Conservation (phyloP, 2,113 vertebrate genomes). For the Ailuropoda melanoleuca region DNA sequence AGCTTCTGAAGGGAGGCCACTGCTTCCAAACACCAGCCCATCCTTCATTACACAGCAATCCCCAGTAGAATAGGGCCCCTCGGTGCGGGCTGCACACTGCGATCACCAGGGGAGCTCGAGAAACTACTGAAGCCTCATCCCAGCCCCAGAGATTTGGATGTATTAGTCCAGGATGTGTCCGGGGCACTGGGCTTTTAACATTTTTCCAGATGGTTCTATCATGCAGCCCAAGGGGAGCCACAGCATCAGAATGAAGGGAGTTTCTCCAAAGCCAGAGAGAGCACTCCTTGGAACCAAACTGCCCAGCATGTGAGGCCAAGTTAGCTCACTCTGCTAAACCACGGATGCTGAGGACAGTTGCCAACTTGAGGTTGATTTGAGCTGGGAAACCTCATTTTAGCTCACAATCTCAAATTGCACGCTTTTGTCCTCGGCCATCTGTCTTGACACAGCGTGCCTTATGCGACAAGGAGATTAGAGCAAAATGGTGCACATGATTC, state of each 20-base stretch:
- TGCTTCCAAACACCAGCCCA: neutral
- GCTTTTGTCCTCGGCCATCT: neutral
- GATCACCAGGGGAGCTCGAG: neutral
- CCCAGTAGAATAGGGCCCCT: neutral
- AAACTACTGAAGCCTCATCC: neutral
- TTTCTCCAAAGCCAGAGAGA: neutral
- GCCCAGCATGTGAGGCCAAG: accelerated
- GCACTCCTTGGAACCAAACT: neutral
- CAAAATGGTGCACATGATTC: neutral
- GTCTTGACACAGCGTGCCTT: neutral
- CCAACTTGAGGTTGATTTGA: neutral
- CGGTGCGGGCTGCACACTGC: accelerated
- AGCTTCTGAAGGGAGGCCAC: neutral
- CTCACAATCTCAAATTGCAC: neutral
- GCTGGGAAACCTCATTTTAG: neutral
- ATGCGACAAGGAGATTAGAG: neutral
- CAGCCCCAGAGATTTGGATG: neutral
- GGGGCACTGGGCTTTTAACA: neutral
- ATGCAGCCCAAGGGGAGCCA: neutral
- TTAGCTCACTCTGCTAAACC: neutral
- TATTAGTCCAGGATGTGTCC: neutral
- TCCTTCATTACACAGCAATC: neutral
- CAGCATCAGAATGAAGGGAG: neutral
- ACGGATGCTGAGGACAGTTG: neutral
- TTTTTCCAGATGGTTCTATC: neutral